Base-by-base conservation (phyloP, 1,140 invertebrate genomes). In the Zaprionus ornatus region DNA sequence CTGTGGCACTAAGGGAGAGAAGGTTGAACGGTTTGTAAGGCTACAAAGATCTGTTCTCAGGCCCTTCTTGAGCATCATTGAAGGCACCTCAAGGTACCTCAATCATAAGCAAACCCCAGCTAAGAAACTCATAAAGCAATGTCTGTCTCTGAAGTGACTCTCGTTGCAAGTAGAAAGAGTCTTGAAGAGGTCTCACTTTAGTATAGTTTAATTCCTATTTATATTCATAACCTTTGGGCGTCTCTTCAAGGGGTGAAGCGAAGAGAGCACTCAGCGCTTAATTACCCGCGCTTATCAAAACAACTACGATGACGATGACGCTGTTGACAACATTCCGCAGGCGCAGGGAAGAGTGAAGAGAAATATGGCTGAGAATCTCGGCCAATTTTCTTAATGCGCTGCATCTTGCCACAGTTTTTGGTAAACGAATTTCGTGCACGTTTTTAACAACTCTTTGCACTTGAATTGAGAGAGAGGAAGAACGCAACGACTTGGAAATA, bases 121-220 rank as follows among this genome's bases (percentile, higher is more conserved):
- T 29, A 29, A 32, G 29, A 7, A 32, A 32, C 9, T 10, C 29
- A 32, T 3, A 32, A 9, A 32, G 9, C 29, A 32, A 10, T 32
- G 2, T 32, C 29, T 32, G 29, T 9, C 29, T 10, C 9, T 40
- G 1, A n/a, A n/a, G 6, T 7, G 6, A 2, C 37, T 40, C 6
- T n/a, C 5, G 0, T n/a, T 40, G n/a, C 37, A 40, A 40, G 15
- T 40, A 6, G 15, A n/a, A 40, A 40, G 2, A 40, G 1, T 7
- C 37, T n/a, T 40, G 15, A 15, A 40, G 37, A 40, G 1, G 2
- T 17, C 7, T 2, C n/a, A 25, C n/a, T 15, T 82, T 79, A 85
- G 90, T 85, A 82, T 82, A 90, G 80, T 90, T 90, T 90, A 90
- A 90, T 90, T 90, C 79, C 85, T 85, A 90, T 90, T 90, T 90